Percentiles rank a stretch among this genome's conserved stretches.
Conservation (phyloP, 2,888 invertebrate species). For the Marasmarcha lunaedactyla region DNA sequence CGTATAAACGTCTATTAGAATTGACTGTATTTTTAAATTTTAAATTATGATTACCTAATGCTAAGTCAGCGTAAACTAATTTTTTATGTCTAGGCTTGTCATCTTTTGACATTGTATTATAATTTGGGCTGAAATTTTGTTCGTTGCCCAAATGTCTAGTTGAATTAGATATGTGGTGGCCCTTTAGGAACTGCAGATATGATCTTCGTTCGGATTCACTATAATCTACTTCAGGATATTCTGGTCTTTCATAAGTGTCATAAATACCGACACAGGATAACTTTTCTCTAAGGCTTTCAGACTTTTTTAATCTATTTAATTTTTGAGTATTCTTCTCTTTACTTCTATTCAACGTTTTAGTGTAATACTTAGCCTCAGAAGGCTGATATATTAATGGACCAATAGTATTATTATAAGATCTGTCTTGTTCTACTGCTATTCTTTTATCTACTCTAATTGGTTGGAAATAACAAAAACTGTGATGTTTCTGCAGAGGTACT, state of each 20-base stretch:
- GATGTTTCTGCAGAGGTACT: constrained; percentile 74
- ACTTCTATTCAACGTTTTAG: constrained; percentile 60
- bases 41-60: constrained; percentile 67
- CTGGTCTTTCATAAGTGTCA: constrained; percentile 58
- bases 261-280: constrained; percentile 62
- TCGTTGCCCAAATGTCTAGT: constrained; percentile 53
- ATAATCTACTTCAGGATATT: constrained; percentile 57
- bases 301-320: constrained; percentile 58
- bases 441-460: constrained; percentile 73
- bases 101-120: constrained; percentile 44
- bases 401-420: constrained; percentile 55
- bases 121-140: constrained; percentile 39
- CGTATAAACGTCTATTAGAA: constrained; percentile 68
- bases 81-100: constrained; percentile 62
- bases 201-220: constrained; percentile 55
- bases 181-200: constrained; percentile 54
- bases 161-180: constrained; percentile 63
- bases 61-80: constrained; percentile 65
- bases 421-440: constrained; percentile 54
- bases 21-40: constrained; percentile 70
- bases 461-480: constrained; percentile 76
- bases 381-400: constrained; percentile 61
- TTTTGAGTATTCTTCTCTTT: constrained; percentile 58
- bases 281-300: constrained; percentile 61
- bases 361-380: constrained; percentile 49